Percentiles rank a stretch among this genome's conserved stretches.
phyloP scores from a whole-genome alignment of 2,113 vertebrate genomes.

The Tenebrosternarchus preto region DNA sequence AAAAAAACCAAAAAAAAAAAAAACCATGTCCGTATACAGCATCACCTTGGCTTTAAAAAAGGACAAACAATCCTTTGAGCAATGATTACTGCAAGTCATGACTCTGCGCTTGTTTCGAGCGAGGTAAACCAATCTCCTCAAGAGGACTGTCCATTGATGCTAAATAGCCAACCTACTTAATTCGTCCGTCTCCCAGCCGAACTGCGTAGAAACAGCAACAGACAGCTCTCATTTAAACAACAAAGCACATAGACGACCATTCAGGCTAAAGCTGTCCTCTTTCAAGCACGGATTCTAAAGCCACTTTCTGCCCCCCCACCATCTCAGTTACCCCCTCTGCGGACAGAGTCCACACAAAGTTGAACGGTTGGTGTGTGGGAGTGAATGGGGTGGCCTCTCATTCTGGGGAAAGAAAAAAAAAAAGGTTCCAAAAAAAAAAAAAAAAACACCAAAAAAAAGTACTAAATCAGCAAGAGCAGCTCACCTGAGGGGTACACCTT shows the following conservation, averaged over 20 bases:
- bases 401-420: conserved; percentile 56
- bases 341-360: conserved; percentile 80
- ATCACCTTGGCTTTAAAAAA: conserved; percentile 16
- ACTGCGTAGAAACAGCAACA: conserved; percentile 85
- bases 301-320: conserved; percentile 82
- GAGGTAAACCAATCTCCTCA: conserved; percentile 85
- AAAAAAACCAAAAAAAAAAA: neutral
- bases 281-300: conserved; percentile 85
- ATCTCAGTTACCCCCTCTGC: conserved; percentile 85
- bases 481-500: conserved; percentile 77
- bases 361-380: conserved; percentile 84
- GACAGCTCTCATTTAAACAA: conserved; percentile 98
- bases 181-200: conserved; percentile 79
- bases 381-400: conserved; percentile 83
- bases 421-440: conserved; percentile 27
- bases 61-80: conserved; percentile 30
- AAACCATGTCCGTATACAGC: neutral
- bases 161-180: conserved; percentile 92
- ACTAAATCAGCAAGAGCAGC: conserved; percentile 74
- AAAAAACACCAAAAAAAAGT: too few relatives aligned
- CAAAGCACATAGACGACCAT: conserved; percentile 93
- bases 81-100: conserved; percentile 32
- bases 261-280: conserved; percentile 97
- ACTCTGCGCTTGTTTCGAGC: conserved; percentile 45
- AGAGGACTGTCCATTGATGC: conserved; percentile 84